These are phyloP conservation scores for Caenorhabditis doughertyi DNA, from an alignment of 2,888 invertebrate species.

Conservation along the genomic window DNA sequence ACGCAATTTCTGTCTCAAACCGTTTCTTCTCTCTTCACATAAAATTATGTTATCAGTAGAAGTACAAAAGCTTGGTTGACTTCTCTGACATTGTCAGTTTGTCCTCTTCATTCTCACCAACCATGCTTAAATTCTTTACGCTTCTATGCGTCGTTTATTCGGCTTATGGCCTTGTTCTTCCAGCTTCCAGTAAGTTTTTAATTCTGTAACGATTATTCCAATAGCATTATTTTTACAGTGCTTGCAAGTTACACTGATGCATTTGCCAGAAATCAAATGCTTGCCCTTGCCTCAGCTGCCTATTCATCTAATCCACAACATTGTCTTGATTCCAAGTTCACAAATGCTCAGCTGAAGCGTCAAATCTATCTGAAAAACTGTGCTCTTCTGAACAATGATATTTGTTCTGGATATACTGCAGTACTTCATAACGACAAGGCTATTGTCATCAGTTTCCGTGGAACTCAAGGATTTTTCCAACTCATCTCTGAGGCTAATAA, in stretches of 20 bases:
- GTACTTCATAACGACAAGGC: constrained; percentile 68
- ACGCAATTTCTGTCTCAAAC: background rate
- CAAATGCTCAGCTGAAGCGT: constrained; percentile 61
- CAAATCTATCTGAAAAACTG: constrained; percentile 64
- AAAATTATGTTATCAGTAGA: constrained; percentile 20
- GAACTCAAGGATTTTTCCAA: constrained; percentile 74
- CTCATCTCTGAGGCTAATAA: constrained; percentile 74
- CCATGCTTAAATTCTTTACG: constrained; percentile 49
- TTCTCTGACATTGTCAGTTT: constrained; percentile 24
- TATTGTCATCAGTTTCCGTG: constrained; percentile 77
- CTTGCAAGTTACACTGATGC: constrained; percentile 65
- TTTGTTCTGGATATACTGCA: constrained; percentile 76
- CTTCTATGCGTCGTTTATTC: constrained; percentile 38
- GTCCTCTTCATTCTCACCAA: constrained; percentile 29
- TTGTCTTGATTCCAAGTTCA: constrained; percentile 68
- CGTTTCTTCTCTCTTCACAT: constrained; percentile 6
- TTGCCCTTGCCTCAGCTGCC: constrained; percentile 73
- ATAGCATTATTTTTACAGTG: constrained; percentile 19
- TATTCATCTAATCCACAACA: constrained; percentile 72
- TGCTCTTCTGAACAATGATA: constrained; percentile 57
- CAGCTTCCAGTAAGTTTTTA: constrained; percentile 45
- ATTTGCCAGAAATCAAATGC: constrained; percentile 67
- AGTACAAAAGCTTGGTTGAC: constrained; percentile 33
- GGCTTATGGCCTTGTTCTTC: constrained; percentile 34
- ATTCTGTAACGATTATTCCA: background rate